Evolutionary conservation across 2,888 invertebrate genomes (phyloP), one percentile per base, ranked within the genome.

Genomic region (Pseudoips prasinana): DNA sequence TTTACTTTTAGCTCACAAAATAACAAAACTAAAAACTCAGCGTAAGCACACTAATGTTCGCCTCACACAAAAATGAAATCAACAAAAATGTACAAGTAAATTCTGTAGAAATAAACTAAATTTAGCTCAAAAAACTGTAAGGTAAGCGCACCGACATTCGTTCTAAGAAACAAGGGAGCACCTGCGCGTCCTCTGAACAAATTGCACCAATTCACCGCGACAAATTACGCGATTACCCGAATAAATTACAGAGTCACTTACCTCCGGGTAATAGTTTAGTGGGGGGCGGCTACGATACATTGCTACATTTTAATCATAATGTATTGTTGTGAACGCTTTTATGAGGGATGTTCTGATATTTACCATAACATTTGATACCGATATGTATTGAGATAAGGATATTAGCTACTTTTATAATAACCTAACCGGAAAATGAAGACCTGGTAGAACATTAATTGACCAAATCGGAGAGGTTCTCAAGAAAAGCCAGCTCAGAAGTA

Each of bases 151-250:
- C 14, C 20, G 23, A 22, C 10, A 20, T 20, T 20, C 20, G 4
- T 53, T 42, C 41, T 33, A 61, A 64, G 7, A 20, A 62, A 63
- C 69, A 64, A 57, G 33, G 25, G 57, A 46, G 47, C 33, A 39
- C 34, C 46, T 36, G 34, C 47, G 52, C 60, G 56, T 71, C 73
- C 76, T 74, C 71, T 44, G 63, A 61, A 77, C 67, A 72, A 70
- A 77, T 77, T 64, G 65, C 60, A 60, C 56, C 75, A 70, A 76
- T 75, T 65, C 70, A 48, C 52, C 40, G 62, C 70, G 75, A 77
- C 76, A 77, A 75, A 77, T 77, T 72, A 73, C 74, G 37, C 75
- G 74, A 77, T 77, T 77, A 77, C 74, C 71, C 64, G 72, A 73
- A 77, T 74, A 77, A 76, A 77, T 77, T 75, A 77, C 78, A 49